Evolutionary conservation across 1,140 invertebrate species (phyloP).

Genomic region (Adoxophyes honmai): DNA sequence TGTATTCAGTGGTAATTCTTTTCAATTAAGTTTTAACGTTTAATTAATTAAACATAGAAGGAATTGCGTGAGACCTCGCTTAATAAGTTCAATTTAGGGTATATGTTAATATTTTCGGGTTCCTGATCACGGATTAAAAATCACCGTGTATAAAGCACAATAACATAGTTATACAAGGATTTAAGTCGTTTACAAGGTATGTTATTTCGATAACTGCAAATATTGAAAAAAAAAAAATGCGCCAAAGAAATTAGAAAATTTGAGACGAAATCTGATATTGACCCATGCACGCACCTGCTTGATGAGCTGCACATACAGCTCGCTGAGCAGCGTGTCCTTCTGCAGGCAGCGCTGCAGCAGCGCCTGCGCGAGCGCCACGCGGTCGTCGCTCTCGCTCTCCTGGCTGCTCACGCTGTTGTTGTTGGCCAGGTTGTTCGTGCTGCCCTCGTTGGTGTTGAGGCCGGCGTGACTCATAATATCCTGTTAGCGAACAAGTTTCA

Average conservation of each 20-base stretch:
- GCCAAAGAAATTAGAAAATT: not conserved
- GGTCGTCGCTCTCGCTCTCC: conserved; percentile 87
- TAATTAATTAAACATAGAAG: too few relatives aligned
- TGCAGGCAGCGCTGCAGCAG: conserved; percentile 94
- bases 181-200: too few relatives aligned
- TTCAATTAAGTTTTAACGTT: too few relatives aligned
- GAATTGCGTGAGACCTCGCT: too few relatives aligned
- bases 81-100: too few relatives aligned
- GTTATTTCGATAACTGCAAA: too few relatives aligned
- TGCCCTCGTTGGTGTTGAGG: conserved; percentile 61
- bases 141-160: too few relatives aligned
- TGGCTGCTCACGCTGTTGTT: conserved; percentile 68
- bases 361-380: conserved; percentile 91
- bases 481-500: conserved; percentile 82
- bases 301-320: conserved; percentile 95
- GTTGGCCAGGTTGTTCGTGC: conserved; percentile 64
- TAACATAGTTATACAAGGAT: too few relatives aligned
- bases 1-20: too few relatives aligned
- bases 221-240: not conserved
- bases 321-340: conserved; percentile 91
- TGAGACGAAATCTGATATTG: too few relatives aligned
- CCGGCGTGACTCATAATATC: conserved; percentile 76
- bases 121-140: too few relatives aligned
- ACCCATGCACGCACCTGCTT: conserved; percentile 73
- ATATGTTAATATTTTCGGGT: too few relatives aligned